A percentile compares a stretch with the other conserved stretches of the same genome.
These are phyloP conservation scores for Upupa epops DNA, from an alignment of 2,113 vertebrate species.

Conservation along the genomic window DNA sequence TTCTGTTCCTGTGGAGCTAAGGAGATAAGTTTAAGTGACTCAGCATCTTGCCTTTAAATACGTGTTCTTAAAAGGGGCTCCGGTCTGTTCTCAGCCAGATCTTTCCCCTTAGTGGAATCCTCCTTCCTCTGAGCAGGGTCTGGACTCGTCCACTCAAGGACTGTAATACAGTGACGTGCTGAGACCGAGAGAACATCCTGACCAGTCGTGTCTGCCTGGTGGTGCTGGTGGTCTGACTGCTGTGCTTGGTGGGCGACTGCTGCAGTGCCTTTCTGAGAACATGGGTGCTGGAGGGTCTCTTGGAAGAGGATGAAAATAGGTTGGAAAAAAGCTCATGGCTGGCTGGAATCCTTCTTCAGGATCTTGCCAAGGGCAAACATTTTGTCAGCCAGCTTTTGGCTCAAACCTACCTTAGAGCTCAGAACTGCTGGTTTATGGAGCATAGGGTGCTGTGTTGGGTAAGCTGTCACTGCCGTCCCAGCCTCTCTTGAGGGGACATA, in stretches of 20 bases:
- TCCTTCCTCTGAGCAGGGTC: neutral
- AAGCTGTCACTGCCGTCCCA: neutral
- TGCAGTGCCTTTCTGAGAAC: neutral
- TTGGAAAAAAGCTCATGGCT: neutral
- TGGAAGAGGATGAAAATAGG: neutral
- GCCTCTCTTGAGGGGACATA: neutral
- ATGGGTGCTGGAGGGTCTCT: neutral
- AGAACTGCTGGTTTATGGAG: neutral
- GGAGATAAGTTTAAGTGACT: neutral
- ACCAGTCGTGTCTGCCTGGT: neutral
- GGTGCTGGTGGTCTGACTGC: neutral
- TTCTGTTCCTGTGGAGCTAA: neutral
- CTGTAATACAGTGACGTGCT: neutral
- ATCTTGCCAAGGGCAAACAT: neutral
- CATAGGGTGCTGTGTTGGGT: neutral
- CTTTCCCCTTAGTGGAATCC: neutral
- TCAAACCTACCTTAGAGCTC: neutral
- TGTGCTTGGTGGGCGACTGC: neutral
- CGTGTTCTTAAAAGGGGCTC: accelerated
- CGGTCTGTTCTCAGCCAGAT: neutral
- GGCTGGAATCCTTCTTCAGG: neutral
- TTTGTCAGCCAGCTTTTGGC: neutral
- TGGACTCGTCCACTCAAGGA: neutral
- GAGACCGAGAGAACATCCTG: neutral
- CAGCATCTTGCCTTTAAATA: neutral